phyloP scores from a whole-genome alignment of 2,888 invertebrate species.

The Chromoteleia sp. region DNA sequence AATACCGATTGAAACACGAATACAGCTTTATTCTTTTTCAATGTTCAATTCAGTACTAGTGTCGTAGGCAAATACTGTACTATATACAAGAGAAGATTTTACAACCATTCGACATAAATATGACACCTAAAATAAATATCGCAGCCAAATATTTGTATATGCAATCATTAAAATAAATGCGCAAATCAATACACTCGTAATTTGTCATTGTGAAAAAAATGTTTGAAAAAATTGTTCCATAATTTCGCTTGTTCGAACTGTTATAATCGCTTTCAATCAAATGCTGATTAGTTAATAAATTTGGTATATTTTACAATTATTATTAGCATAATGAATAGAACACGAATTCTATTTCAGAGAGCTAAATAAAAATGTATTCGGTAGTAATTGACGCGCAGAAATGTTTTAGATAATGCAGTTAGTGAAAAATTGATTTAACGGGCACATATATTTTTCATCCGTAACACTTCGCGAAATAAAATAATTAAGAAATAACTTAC shows the following conservation, averaged over 20 bases:
- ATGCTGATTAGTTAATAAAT: background rate
- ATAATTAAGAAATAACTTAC: too few species aligned
- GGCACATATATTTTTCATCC: background rate
- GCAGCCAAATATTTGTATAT: conserved; percentile 12
- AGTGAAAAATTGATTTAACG: background rate
- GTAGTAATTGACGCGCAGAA: conserved; percentile 14
- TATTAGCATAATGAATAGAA: background rate
- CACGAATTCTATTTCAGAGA: background rate
- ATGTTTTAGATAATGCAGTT: background rate
- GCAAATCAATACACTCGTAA: conserved; percentile 11
- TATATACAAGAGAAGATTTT: conserved; percentile 46
- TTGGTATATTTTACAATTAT: background rate
- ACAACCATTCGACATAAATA: conserved; percentile 26
- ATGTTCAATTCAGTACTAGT: conserved; percentile 50
- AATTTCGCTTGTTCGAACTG: too few species aligned
- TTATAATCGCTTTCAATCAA: background rate
- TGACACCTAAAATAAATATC: conserved; percentile 29
- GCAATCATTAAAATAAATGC: background rate
- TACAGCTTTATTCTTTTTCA: conserved; percentile 26
- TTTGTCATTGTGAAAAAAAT: too few species aligned
- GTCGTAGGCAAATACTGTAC: conserved; percentile 42
- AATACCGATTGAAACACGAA: conserved; percentile 55
- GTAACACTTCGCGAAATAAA: too few species aligned
- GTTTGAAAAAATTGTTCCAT: too few species aligned
- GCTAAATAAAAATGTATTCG: background rate